Evolutionary conservation across 1,140 invertebrate genomes (phyloP).

Genomic region (Hylaeus anthracinus): DNA sequence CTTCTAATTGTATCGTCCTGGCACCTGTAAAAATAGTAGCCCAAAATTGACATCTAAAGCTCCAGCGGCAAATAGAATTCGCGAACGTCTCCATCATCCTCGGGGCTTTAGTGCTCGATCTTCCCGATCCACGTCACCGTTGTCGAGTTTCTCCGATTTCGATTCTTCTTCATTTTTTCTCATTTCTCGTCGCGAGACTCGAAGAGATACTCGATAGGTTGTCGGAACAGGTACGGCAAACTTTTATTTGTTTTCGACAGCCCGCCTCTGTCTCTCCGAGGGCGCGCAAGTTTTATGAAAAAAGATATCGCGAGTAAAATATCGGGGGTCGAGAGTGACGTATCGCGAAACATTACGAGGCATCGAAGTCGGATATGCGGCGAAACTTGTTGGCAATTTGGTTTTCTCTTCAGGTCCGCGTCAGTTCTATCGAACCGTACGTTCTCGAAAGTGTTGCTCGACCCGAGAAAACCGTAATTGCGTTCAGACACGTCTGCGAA

Average conservation of each 20-base stretch:
- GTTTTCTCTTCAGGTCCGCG: background rate
- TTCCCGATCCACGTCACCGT: too few relatives aligned
- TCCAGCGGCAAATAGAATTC: too few relatives aligned
- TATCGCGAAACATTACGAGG: background rate
- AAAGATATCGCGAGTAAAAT: background rate
- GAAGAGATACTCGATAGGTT: constrained; percentile 9
- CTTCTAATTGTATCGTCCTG: too few relatives aligned
- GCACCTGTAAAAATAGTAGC: too few relatives aligned
- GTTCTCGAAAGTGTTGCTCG: background rate
- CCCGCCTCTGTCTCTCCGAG: too few relatives aligned
- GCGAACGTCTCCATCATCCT: too few relatives aligned
- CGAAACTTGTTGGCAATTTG: background rate
- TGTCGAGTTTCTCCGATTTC: too few relatives aligned
- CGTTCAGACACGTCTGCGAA: too few relatives aligned
- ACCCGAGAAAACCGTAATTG: background rate
- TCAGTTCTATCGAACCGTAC: background rate
- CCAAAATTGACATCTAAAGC: too few relatives aligned
- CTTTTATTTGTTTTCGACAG: constrained; percentile 25
- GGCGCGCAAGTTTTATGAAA: background rate
- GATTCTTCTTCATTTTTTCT: background rate
- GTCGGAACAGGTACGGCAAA: background rate
- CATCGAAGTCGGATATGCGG: background rate
- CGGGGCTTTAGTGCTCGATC: too few relatives aligned
- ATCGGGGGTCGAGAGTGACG: background rate
- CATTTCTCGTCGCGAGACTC: background rate